Base-by-base conservation (phyloP, 2,797 vertebrate species). In the Macroramphosus scolopax region DNA sequence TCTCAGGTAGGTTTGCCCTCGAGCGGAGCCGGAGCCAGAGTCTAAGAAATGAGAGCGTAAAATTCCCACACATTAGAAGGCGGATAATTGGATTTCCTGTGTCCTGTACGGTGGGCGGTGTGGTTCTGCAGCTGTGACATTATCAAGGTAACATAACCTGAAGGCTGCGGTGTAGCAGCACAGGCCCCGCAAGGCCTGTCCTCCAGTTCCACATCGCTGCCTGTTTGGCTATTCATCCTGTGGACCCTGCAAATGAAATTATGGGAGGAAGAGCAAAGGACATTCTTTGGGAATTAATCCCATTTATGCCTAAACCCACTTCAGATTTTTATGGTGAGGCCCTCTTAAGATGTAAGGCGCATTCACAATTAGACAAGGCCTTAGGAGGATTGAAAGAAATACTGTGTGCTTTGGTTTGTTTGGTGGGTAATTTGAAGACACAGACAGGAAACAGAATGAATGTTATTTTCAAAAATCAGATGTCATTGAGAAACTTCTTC, bases 191-290 rank as follows among this genome's bases (percentile, higher is more conserved):
- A 74, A 85, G 80, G 82, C 84, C 81, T 68, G 80, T 83, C 83
- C 82, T 82, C 78, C 62, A 67, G 81, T 81, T 83, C 78, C 83
- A 84, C 86, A 77, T 85, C 74, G 47, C 75, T 69, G 77, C 82
- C 84, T 86, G 86, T 78, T 88, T 89, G 83, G 77, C 83, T 87
- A 90, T 90, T 91, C 88, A 88, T 88, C 68, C 77, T 78, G 80
- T 84, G 80, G 85, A 87, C 78, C 80, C 81, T 83, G 73, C 78
- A 90, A 90, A 91, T 90, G 81, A 90, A 89, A 91, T 91, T 87
- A 89, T 75, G 73, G 77, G 70, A 89, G 84, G 82, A 88, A 90
- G 78, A 88, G 82, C 83, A 89, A 88, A 90, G 88, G 85, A 89
- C 86, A 86, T 88, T 89, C 85, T 91, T 84, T 80, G 79, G 84